These are phyloP conservation scores for Acanthiza pusilla DNA, from an alignment of 2,797 vertebrate genomes.

Conservation along the genomic window DNA sequence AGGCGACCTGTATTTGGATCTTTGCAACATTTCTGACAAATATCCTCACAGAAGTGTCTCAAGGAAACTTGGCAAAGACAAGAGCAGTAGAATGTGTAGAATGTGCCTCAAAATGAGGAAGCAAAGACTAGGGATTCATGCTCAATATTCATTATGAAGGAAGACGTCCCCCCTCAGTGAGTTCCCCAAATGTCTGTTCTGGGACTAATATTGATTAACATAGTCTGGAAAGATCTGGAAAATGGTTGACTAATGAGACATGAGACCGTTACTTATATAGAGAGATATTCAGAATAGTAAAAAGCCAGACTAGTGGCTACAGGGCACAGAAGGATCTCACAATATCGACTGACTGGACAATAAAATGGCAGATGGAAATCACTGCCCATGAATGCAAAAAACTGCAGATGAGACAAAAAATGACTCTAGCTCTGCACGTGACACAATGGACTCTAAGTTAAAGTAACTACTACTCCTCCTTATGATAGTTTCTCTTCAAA, in stretches of 20 bases:
- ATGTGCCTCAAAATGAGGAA: neutral
- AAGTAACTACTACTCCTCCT: neutral
- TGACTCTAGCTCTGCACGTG: neutral
- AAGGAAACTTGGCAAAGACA: neutral
- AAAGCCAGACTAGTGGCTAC: neutral
- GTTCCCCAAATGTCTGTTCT: neutral
- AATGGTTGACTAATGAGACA: neutral
- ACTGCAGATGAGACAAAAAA: neutral
- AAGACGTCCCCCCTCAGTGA: neutral
- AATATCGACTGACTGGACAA: neutral
- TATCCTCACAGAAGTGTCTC: neutral
- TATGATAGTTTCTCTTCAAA: neutral
- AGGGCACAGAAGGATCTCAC: neutral
- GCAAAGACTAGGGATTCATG: neutral
- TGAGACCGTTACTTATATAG: neutral
- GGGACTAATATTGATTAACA: neutral
- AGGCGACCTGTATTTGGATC: neutral
- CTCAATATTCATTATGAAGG: neutral
- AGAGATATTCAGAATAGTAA: neutral
- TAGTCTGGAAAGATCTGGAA: neutral
- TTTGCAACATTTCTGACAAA: neutral
- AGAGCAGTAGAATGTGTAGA: neutral
- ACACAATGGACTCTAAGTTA: neutral
- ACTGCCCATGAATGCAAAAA: neutral
- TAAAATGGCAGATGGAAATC: neutral